Evolutionary conservation across 1,140 invertebrate species (phyloP).

Genomic region (Lepeophtheirus salmonis): DNA sequence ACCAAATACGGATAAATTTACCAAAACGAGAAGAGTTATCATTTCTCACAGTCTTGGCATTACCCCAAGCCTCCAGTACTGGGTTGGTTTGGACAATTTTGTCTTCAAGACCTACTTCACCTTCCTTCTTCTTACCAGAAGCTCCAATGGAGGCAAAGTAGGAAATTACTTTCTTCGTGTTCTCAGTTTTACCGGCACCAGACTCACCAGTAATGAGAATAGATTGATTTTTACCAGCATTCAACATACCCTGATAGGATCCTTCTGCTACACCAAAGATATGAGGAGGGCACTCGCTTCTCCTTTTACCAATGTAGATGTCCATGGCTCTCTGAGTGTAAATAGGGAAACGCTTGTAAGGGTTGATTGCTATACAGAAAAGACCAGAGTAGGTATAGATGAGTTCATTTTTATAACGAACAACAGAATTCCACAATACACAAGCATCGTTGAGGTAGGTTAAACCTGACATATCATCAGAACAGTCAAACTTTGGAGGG

Average conservation of each 20-base stretch:
- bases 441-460: slow-evolving; percentile 98
- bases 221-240: slow-evolving; percentile 7
- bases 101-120: slow-evolving; percentile 57
- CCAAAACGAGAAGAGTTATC: slow-evolving; percentile 98
- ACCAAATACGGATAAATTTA: slow-evolving; percentile 99
- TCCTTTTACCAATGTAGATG: slow-evolving; percentile 88
- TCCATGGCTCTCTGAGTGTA: slow-evolving; percentile 56
- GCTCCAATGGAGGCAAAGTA: slow-evolving; percentile 92
- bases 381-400: slow-evolving; percentile 99
- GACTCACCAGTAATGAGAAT: slow-evolving; percentile 32
- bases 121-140: slow-evolving; percentile 49
- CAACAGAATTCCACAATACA: slow-evolving; percentile 91
- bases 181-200: slow-evolving; percentile 68
- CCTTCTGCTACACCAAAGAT: slow-evolving; percentile 42
- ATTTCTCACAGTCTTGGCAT: slow-evolving; percentile 98
- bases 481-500: slow-evolving; percentile 97
- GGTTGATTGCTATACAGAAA: slow-evolving; percentile 99
- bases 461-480: slow-evolving; percentile 98
- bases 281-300: slow-evolving; percentile 67
- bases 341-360: slow-evolving; percentile 52
- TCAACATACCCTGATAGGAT: slow-evolving; percentile 83
- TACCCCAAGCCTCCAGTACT: slow-evolving; percentile 97
- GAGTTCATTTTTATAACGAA: slow-evolving; percentile 86
- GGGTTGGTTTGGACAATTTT: slow-evolving; percentile 98
- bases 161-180: slow-evolving; percentile 98